A percentile compares a stretch with the other conserved stretches of the same genome.
Conservation (phyloP, 2,113 vertebrate species). For the Paraplagusia blochii region DNA sequence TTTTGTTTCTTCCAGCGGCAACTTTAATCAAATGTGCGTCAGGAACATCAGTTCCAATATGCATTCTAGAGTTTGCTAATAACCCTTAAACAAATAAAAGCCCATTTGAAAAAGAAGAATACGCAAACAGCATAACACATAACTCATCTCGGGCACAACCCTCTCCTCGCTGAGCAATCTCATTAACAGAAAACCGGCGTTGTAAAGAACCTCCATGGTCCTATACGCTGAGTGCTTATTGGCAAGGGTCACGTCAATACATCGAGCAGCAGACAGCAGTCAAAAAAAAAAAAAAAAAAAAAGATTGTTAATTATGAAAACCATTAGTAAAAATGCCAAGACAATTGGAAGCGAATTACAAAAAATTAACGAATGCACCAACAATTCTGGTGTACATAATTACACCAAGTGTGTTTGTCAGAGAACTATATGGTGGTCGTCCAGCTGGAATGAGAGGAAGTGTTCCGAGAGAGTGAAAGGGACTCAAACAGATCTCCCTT, state of each 20-base stretch:
- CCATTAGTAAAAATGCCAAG: slow-evolving; percentile 37
- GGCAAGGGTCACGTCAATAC: slow-evolving; percentile 28
- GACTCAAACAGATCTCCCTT: slow-evolving; percentile 31
- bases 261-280: slow-evolving; percentile 14
- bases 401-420: slow-evolving; percentile 34
- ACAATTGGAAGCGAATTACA: slow-evolving; percentile 57
- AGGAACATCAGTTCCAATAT: slow-evolving; percentile 29
- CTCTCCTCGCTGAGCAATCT: background rate
- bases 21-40: slow-evolving; percentile 43
- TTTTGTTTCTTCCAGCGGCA: slow-evolving; percentile 27
- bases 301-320: slow-evolving; percentile 47
- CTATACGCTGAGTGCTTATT: slow-evolving; percentile 16
- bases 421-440: slow-evolving; percentile 34
- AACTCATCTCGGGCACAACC: background rate
- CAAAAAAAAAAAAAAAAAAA: slow-evolving; percentile 28
- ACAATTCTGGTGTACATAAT: slow-evolving; percentile 48
- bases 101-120: slow-evolving; percentile 11
- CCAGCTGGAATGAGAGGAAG: slow-evolving; percentile 21
- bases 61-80: slow-evolving; percentile 46
- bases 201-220: background rate
- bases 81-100: slow-evolving; percentile 51
- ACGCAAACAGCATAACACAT: slow-evolving; percentile 14
- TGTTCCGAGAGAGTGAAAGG: slow-evolving; percentile 20
- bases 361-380: slow-evolving; percentile 59
- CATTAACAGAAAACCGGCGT: slow-evolving; percentile 5